Evolutionary conservation across 1,140 invertebrate species (phyloP).

Genomic region (Drosophila lacteicornis): DNA sequence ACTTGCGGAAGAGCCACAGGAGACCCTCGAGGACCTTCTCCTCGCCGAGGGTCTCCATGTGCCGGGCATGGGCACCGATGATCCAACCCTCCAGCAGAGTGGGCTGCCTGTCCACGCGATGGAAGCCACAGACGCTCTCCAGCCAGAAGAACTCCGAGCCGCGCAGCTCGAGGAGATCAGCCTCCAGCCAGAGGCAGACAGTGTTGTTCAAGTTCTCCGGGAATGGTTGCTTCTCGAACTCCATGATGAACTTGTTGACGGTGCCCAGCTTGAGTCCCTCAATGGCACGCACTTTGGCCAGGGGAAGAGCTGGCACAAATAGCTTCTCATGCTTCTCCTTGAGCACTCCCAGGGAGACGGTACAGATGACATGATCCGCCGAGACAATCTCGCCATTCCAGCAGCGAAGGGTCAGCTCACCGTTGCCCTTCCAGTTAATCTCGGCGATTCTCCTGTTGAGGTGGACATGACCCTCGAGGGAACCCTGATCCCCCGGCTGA

Average conservation of each 20-base stretch:
- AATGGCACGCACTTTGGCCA: slow-evolving; percentile 87
- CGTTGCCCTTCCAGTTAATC: slow-evolving; percentile 84
- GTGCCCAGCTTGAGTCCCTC: slow-evolving; percentile 89
- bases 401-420: slow-evolving; percentile 85
- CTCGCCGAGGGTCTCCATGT: slow-evolving; percentile 86
- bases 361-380: slow-evolving; percentile 89
- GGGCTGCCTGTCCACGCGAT: slow-evolving; percentile 88
- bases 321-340: slow-evolving; percentile 87
- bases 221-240: slow-evolving; percentile 89
- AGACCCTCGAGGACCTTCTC: slow-evolving; percentile 85
- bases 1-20: slow-evolving; percentile 85
- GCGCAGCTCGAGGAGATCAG: slow-evolving; percentile 81
- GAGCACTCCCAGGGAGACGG: slow-evolving; percentile 89
- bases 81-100: slow-evolving; percentile 89
- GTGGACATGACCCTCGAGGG: slow-evolving; percentile 77
- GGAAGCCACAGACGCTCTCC: slow-evolving; percentile 88
- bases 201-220: slow-evolving; percentile 84
- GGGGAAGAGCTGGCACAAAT: slow-evolving; percentile 88
- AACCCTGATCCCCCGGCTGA: slow-evolving; percentile 44
- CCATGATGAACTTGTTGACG: slow-evolving; percentile 91
- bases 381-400: slow-evolving; percentile 86
- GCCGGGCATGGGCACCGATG: slow-evolving; percentile 86
- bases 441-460: slow-evolving; percentile 85
- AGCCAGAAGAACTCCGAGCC: slow-evolving; percentile 86
- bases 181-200: slow-evolving; percentile 86